phyloP scores from a whole-genome alignment of 2,888 invertebrate genomes.

The Agriopis leucophaearia region DNA sequence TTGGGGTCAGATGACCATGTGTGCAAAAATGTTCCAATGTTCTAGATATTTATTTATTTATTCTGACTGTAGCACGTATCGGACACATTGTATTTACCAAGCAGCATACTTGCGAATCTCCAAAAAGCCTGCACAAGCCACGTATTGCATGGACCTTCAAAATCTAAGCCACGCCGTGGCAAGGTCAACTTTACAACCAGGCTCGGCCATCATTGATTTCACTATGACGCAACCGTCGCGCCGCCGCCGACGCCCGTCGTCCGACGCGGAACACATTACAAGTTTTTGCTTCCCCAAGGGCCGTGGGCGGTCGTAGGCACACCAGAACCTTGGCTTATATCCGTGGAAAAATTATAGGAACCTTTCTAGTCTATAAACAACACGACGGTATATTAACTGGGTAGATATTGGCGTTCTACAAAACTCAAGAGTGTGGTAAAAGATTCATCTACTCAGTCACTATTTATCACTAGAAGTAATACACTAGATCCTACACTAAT shows the following conservation, averaged over 20 bases:
- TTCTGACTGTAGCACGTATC: background rate
- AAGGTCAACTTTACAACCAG: slow-evolving; percentile 82
- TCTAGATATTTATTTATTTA: no score
- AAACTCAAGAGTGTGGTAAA: no score
- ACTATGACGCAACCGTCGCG: slow-evolving; percentile 72
- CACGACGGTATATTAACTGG: no score
- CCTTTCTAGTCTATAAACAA: background rate
- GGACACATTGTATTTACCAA: slow-evolving; percentile 1
- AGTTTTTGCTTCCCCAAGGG: slow-evolving; percentile 62
- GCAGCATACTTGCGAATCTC: background rate
- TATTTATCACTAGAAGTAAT: no score
- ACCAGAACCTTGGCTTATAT: slow-evolving; percentile 33
- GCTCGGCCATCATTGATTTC: slow-evolving; percentile 78
- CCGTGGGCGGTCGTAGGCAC: slow-evolving; percentile 53
- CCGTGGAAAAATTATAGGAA: slow-evolving; percentile 1
- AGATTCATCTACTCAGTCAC: no score
- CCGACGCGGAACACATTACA: slow-evolving; percentile 64
- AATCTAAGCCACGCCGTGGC: slow-evolving; percentile 43
- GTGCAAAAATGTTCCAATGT: no score
- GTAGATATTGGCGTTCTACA: no score
- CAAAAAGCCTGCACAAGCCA: background rate
- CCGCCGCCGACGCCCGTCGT: slow-evolving; percentile 51
- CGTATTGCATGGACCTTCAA: slow-evolving; percentile 39
- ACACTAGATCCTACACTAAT: no score
- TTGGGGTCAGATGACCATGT: no score